Conservation (phyloP, 2,113 vertebrate genomes). For the Hyperopisus bebe region DNA sequence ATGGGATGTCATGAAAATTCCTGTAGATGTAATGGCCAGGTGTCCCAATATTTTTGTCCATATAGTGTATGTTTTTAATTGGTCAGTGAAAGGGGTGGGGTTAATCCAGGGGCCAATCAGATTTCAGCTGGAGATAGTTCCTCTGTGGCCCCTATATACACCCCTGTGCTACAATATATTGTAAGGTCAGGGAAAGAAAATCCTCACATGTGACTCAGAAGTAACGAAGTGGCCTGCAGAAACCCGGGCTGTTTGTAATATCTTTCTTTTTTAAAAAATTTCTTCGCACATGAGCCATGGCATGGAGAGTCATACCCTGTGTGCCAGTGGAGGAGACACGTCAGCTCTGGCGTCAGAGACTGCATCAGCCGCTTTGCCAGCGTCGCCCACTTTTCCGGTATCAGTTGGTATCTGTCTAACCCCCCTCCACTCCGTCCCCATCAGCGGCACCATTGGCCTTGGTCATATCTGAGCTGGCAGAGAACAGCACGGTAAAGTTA, state of each 20-base stretch:
- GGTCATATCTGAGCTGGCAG: neutral
- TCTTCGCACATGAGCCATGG: neutral
- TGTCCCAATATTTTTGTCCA: neutral
- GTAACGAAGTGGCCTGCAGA: neutral
- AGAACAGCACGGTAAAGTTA: neutral
- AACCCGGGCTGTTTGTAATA: neutral
- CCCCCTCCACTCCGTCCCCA: neutral
- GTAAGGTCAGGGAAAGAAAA: neutral
- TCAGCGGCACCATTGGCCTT: neutral
- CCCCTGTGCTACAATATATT: neutral
- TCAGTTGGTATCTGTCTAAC: neutral
- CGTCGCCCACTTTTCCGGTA: neutral
- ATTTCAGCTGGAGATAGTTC: neutral
- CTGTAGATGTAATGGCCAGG: neutral
- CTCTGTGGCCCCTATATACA: neutral
- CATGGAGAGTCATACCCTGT: neutral
- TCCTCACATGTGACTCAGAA: neutral
- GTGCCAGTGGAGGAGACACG: neutral
- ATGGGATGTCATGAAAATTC: neutral
- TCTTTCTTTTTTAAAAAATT: neutral
- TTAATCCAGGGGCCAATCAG: neutral
- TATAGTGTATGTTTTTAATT: neutral
- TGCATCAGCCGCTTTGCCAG: neutral
- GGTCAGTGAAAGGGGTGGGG: neutral
- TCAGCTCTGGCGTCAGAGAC: neutral